A percentile compares a stretch with the other conserved stretches of the same genome.
Conservation (phyloP, 2,888 invertebrate genomes). For the Synergus japonicus region DNA sequence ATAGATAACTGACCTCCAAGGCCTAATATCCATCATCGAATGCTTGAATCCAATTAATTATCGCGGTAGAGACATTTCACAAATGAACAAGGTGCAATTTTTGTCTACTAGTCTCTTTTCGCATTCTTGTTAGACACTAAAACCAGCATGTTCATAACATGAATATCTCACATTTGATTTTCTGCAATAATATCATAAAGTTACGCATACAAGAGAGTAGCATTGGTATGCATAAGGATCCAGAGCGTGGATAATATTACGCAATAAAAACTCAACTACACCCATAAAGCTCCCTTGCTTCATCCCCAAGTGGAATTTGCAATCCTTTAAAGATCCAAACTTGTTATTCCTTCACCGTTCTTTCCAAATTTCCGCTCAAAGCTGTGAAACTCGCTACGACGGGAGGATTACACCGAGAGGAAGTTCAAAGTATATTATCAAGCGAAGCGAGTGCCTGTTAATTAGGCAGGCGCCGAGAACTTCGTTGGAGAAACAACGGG, state of each 20-base stretch:
- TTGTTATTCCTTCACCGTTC: conserved; percentile 40
- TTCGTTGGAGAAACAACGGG: conserved; percentile 42
- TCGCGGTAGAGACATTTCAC: background rate
- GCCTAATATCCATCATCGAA: background rate
- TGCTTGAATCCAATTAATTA: background rate
- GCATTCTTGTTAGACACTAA: background rate
- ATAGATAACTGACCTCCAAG: conserved; percentile 53
- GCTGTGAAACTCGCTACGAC: conserved; percentile 25
- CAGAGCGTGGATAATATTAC: conserved; percentile 33
- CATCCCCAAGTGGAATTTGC: conserved; percentile 23
- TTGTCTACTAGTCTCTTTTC: background rate
- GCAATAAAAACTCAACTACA: conserved; percentile 41
- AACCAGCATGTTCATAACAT: background rate
- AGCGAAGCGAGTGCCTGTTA: conserved; percentile 41
- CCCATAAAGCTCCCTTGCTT: conserved; percentile 30
- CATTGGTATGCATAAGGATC: conserved; percentile 32
- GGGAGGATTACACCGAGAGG: conserved; percentile 28
- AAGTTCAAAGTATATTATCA: conserved; percentile 41
- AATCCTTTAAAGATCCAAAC: conserved; percentile 42
- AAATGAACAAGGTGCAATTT: background rate
- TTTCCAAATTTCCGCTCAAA: conserved; percentile 33
- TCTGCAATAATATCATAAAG: background rate
- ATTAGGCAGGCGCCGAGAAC: conserved; percentile 32
- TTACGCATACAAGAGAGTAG: conserved; percentile 16
- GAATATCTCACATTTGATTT: background rate